Percentiles rank a stretch among this genome's conserved stretches.
These are phyloP conservation scores for Pterostichus niger DNA, from an alignment of 2,888 invertebrate species.

Conservation along the genomic window DNA sequence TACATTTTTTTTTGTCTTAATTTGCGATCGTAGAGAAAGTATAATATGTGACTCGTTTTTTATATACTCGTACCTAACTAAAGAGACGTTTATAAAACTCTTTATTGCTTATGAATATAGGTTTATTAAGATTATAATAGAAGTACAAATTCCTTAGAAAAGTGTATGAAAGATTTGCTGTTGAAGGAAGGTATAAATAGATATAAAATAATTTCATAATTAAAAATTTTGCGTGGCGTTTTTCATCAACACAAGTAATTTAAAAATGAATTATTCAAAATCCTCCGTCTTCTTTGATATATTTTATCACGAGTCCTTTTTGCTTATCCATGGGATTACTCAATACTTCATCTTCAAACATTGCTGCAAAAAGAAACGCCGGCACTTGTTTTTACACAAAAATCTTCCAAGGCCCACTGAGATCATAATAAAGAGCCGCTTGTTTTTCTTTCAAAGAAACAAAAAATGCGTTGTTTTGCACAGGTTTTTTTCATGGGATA, in stretches of 20 bases:
- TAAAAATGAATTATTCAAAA: slow-evolving; percentile 50
- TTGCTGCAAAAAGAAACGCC: slow-evolving; percentile 37
- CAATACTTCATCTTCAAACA: slow-evolving; percentile 51
- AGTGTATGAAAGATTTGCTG: too few relatives aligned
- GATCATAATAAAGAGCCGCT: slow-evolving; percentile 47
- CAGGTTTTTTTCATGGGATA: slow-evolving; percentile 8
- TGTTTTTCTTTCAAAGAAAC: slow-evolving; percentile 11
- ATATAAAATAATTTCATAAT: slow-evolving; percentile 32
- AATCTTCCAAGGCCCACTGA: slow-evolving; percentile 39
- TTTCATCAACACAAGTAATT: slow-evolving; percentile 32
- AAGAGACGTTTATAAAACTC: too few relatives aligned
- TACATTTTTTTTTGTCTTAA: too few relatives aligned
- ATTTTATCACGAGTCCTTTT: slow-evolving; percentile 30
- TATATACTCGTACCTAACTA: too few relatives aligned
- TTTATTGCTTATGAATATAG: too few relatives aligned
- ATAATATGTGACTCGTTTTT: too few relatives aligned
- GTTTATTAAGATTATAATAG: too few relatives aligned
- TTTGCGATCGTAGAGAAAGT: too few relatives aligned
- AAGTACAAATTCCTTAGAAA: too few relatives aligned
- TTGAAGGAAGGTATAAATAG: background rate
- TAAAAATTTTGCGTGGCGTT: slow-evolving; percentile 12
- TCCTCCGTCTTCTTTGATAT: slow-evolving; percentile 27
- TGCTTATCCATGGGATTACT: slow-evolving; percentile 34
- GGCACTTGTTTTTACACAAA: slow-evolving; percentile 47
- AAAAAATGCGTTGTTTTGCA: slow-evolving; percentile 34